Evolutionary conservation across 2,888 invertebrate species (phyloP), one percentile per base, ranked within the genome.

Genomic region (Cryptophagus acutangulus): DNA sequence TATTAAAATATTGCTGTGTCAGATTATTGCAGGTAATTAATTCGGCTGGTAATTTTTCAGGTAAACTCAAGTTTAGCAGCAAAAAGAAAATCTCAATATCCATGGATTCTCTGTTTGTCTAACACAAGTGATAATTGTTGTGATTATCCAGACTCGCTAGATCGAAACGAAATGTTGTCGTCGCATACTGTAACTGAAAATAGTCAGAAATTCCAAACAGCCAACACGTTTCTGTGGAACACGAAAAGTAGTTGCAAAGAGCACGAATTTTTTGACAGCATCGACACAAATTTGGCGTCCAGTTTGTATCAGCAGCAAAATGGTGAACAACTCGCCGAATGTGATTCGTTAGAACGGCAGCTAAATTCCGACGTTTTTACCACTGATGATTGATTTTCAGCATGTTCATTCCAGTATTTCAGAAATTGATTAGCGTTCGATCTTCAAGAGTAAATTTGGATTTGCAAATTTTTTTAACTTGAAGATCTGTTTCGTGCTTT

Each of bases 181-280:
- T 59, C 49, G 35, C 61, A 62, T 17, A 59, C 58, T 30, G n/a
- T n/a, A n/a, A n/a, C n/a, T n/a, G n/a, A n/a, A n/a, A n/a, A n/a
- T n/a, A 53, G 52, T 41, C 55, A 53, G 33, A 51, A 61, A 26
- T 68, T 67, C 49, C 70, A 72, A 48, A 73, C 71, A 31, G 71
- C 70, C 52, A 74, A 70, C 63, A 78, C 71, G 58, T 76, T 69
- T 58, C 71, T 74, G 57, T 82, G 74, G 81, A 69, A 65, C 54
- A 45, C 66, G 53, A 62, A 62, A 59, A 71, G 14, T 41, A 47
- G 15, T 15, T 58, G 52, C 38, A n/a, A n/a, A n/a, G n/a, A n/a
- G n/a, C n/a, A n/a, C n/a, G 66, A 67, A 41, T 83, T 79, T 64
- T 83, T 82, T 62, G 83, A 84, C 65, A 83, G 82, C 65, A 81